phyloP scores from a whole-genome alignment of 2,888 invertebrate species.

The Sarcophaga rosellei region DNA sequence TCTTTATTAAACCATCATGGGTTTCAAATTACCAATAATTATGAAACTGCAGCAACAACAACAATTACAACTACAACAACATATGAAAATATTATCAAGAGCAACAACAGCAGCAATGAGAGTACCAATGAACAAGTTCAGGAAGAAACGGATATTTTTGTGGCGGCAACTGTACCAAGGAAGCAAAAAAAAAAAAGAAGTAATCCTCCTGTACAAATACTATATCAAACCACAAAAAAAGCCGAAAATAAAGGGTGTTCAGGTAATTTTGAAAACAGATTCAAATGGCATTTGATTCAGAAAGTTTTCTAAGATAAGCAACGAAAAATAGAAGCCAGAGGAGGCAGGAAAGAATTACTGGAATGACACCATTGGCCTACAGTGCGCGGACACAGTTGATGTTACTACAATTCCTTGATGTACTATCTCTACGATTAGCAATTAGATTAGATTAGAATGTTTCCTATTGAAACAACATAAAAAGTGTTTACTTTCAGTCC shows the following conservation, averaged over 20 bases:
- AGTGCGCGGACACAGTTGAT: too few species aligned
- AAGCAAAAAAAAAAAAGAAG: not conserved
- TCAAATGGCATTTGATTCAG: not conserved
- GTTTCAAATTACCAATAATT: constrained; percentile 59
- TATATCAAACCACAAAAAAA: not conserved
- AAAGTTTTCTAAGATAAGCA: too few species aligned
- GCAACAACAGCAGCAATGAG: not conserved
- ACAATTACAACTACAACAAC: not conserved
- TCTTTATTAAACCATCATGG: constrained; percentile 48
- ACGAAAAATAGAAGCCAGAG: too few species aligned
- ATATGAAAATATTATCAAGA: constrained; percentile 1
- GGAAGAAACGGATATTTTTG: constrained; percentile 49
- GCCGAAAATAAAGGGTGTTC: not conserved
- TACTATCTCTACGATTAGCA: too few species aligned
- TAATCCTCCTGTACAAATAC: not conserved
- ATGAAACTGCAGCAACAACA: not conserved
- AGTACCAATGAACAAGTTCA: constrained; percentile 42
- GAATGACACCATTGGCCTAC: too few species aligned
- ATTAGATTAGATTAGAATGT: too few species aligned
- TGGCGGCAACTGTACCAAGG: constrained; percentile 44
- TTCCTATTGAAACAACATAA: constrained; percentile 1
- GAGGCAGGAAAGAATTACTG: too few species aligned
- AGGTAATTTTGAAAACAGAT: not conserved
- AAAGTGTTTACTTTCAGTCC: constrained; percentile 33
- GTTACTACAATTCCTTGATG: too few species aligned